These are phyloP conservation scores for Fringilla coelebs DNA, from an alignment of 2,797 vertebrate genomes.

Conservation along the genomic window DNA sequence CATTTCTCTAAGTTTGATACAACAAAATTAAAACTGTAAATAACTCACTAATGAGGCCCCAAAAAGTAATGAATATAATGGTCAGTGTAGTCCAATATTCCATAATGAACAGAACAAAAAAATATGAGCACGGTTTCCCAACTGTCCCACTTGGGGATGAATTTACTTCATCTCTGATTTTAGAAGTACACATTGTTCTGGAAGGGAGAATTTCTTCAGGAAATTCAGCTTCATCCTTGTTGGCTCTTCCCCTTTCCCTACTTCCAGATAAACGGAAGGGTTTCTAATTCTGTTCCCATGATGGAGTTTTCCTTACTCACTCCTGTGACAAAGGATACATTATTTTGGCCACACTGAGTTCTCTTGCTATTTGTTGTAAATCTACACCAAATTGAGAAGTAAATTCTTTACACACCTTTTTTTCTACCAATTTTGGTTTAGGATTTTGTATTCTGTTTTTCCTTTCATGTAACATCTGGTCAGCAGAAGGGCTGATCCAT, in stretches of 20 bases:
- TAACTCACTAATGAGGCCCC: neutral
- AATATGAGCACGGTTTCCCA: neutral
- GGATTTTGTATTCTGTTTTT: constrained; percentile 41
- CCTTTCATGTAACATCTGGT: constrained; percentile 77
- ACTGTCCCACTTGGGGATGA: neutral
- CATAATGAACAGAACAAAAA: neutral
- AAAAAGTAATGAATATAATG: neutral
- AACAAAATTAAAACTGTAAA: neutral
- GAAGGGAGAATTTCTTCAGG: neutral
- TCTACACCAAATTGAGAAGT: neutral
- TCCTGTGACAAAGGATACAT: neutral
- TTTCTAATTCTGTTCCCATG: neutral
- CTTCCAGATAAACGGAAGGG: neutral
- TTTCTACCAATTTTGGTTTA: neutral
- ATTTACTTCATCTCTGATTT: neutral
- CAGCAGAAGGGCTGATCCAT: constrained; percentile 69
- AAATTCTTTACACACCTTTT: constrained; percentile 36
- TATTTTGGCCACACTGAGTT: neutral
- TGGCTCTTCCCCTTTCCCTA: neutral
- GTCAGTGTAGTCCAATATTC: neutral
- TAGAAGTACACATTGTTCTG: neutral
- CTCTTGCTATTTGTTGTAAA: neutral
- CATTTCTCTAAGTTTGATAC: neutral
- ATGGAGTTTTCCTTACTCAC: neutral
- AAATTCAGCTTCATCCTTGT: neutral